A percentile compares a stretch with the other conserved stretches of the same genome.
Evolutionary conservation across 1,140 invertebrate genomes (phyloP).

Genomic region (Aphelenchoides besseyi): DNA sequence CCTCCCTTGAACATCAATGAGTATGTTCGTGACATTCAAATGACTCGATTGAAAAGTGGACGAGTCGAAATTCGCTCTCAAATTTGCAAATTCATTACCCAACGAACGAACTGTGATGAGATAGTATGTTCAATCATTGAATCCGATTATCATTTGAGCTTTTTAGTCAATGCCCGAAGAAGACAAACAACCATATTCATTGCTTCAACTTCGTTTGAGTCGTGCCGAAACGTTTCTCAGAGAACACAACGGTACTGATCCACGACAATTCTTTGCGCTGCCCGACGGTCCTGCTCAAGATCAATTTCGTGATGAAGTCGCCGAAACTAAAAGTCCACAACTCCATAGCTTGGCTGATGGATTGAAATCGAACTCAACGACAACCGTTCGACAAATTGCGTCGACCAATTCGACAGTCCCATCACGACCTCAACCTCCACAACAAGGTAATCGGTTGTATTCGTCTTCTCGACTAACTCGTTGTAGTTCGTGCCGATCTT

Average conservation of each 20-base stretch:
- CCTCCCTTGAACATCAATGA: slow-evolving; percentile 20
- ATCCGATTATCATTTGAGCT: neutral
- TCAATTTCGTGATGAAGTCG: slow-evolving; percentile 13
- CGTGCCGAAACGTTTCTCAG: slow-evolving; percentile 18
- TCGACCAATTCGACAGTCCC: neutral
- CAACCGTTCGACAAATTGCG: neutral
- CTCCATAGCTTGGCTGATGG: neutral
- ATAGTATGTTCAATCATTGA: slow-evolving; percentile 14
- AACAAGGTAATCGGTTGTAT: neutral
- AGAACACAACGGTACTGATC: slow-evolving; percentile 17
- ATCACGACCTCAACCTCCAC: neutral
- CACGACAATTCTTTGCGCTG: neutral
- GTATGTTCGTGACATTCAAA: slow-evolving; percentile 24
- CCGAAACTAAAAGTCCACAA: neutral
- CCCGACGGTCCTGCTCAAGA: slow-evolving; percentile 14
- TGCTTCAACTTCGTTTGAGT: slow-evolving; percentile 17
- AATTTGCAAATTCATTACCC: slow-evolving; percentile 28
- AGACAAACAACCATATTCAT: slow-evolving; percentile 22
- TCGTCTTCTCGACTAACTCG: neutral
- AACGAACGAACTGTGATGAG: slow-evolving; percentile 29
- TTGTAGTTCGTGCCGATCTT: neutral
- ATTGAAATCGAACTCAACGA: neutral
- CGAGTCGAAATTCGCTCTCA: slow-evolving; percentile 18
- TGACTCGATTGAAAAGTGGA: slow-evolving; percentile 20
- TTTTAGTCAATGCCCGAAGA: slow-evolving; percentile 29